Base-by-base conservation (phyloP, 2,797 vertebrate genomes). In the Danio choprae region DNA sequence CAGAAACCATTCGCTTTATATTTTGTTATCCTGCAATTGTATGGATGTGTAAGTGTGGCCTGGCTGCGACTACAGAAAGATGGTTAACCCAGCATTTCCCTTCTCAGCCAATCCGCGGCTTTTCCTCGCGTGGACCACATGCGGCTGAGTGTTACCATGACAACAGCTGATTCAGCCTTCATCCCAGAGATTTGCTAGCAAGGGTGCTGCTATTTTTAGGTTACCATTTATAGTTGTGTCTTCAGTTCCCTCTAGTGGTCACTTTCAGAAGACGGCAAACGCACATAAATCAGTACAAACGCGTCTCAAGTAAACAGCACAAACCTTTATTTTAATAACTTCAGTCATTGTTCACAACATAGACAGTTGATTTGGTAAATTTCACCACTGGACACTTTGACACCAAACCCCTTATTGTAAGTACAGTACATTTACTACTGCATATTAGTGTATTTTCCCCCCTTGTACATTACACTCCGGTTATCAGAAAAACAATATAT, bases 131-230 rank as follows among this genome's bases (percentile, higher is more conserved):
- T 46, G 29, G 29, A 38, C 11, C 4, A 16, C 38, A 16, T 0
- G 3, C 36, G 1, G 40, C 15, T 44, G 4, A 22, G 36, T 65
- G 81, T 82, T 85, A 15, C 84, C 78, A 85, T 81, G 74, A 63
- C 55, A 83, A 85, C 60, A 70, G 74, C 58, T 67, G 81, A 93
- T 93, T 91, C 90, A 91, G 89, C 82, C 86, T 75, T 86, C 79
- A 84, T 88, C 89, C 84, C 82, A 81, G 90, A 91, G 89, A 92
- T 86, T 84, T 89, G 87, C 87, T 89, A 88, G 59, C 84, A 89
- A 92, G 90, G 84, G 78, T 51, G 74, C 22, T 81, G 85, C 89
- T 93, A 92, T 94, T 93, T 92, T 91, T 92, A 92, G 88, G 81
- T 83, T 6, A 9, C 7, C 36, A 56, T 16, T 58, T 1, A 62